Percentiles rank a stretch among this genome's conserved stretches.
phyloP scores from a whole-genome alignment of 2,888 invertebrate genomes.

The Lymantria monacha region DNA sequence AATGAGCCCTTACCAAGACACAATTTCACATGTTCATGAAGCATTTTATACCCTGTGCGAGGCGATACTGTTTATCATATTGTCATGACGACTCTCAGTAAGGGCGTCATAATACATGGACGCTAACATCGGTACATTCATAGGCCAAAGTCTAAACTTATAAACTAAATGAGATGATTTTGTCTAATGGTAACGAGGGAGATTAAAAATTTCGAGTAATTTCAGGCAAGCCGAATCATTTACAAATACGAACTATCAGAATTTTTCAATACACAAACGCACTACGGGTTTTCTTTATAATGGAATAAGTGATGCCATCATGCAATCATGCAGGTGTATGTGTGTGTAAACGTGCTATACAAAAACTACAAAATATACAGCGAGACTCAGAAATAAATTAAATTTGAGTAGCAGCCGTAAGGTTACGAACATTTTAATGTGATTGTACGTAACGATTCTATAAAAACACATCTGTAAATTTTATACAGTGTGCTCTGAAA shows the following conservation, averaged over 20 bases:
- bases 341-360: neutral
- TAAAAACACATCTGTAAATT: no score
- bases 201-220: constrained; percentile 28
- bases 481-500: no score
- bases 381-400: no score
- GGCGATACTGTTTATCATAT: constrained; percentile 48
- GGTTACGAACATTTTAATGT: no score
- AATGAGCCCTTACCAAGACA: constrained; percentile 42
- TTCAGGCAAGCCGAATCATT: constrained; percentile 12
- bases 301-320: neutral
- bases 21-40: constrained; percentile 28
- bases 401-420: no score
- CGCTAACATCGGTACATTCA: constrained; percentile 41
- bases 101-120: constrained; percentile 38
- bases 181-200: constrained; percentile 29
- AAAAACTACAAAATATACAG: no score
- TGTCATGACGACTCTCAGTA: constrained; percentile 43
- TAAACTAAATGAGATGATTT: constrained; percentile 43
- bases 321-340: neutral
- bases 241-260: neutral
- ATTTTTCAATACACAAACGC: neutral
- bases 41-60: constrained; percentile 49
- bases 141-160: constrained; percentile 45
- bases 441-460: no score
- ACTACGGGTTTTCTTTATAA: neutral